Conservation (phyloP, 2,888 invertebrate species). For the Papilio protenor region DNA sequence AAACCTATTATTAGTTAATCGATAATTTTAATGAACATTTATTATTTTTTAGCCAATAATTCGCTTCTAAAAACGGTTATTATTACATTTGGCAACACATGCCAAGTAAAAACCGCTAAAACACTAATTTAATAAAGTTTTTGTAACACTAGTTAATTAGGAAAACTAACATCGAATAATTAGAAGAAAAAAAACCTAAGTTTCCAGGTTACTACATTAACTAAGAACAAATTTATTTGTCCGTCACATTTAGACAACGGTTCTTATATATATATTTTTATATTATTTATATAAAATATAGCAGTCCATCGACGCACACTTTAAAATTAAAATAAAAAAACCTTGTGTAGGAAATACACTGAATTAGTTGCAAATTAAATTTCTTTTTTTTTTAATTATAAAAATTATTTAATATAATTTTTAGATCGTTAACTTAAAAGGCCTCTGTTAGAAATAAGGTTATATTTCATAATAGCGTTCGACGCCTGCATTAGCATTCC, state of each 20-base stretch:
- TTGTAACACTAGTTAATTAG: slow-evolving; percentile 70
- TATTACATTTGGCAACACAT: slow-evolving; percentile 51
- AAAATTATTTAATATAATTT: slow-evolving; percentile 25
- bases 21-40: slow-evolving; percentile 62
- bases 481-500: slow-evolving; percentile 16
- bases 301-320: slow-evolving; percentile 20
- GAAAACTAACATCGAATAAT: slow-evolving; percentile 70
- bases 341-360: slow-evolving; percentile 27
- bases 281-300: slow-evolving; percentile 17
- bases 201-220: slow-evolving; percentile 56
- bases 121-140: slow-evolving; percentile 56
- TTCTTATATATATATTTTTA: background rate
- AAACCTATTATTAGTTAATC: slow-evolving; percentile 72
- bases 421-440: slow-evolving; percentile 55
- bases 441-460: slow-evolving; percentile 59
- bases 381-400: slow-evolving; percentile 21
- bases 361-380: slow-evolving; percentile 25
- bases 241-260: slow-evolving; percentile 30
- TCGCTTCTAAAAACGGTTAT: slow-evolving; percentile 50
- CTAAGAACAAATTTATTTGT: slow-evolving; percentile 24
- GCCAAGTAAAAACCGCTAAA: slow-evolving; percentile 49
- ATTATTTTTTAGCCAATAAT: slow-evolving; percentile 58
- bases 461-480: slow-evolving; percentile 44
- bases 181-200: slow-evolving; percentile 57
- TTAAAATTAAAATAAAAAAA: slow-evolving; percentile 20